These are phyloP conservation scores for Exocentrus adspersus DNA, from an alignment of 2,888 invertebrate genomes.

Conservation along the genomic window DNA sequence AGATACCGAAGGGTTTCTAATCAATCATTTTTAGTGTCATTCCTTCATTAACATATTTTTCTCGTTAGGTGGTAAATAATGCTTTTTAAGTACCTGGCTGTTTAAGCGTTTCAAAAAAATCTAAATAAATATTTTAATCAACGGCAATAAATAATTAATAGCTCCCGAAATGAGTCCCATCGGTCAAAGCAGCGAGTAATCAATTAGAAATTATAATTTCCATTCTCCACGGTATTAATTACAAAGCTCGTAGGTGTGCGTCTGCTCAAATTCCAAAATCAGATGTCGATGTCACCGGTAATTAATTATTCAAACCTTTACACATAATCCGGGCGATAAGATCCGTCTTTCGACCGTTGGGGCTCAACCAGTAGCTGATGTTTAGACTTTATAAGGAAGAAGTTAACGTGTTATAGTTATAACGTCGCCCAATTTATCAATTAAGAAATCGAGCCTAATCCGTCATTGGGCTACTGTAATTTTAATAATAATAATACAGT, in stretches of 20 bases:
- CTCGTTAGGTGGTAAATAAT: neutral
- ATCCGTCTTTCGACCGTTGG: slow-evolving; percentile 22
- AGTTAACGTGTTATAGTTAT: slow-evolving; percentile 44
- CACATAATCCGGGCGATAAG: slow-evolving; percentile 32
- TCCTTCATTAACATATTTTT: neutral
- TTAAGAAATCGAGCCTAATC: slow-evolving; percentile 50
- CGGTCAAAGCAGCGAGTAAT: slow-evolving; percentile 32
- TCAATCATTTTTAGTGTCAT: neutral
- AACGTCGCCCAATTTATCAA: slow-evolving; percentile 61
- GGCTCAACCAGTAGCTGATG: slow-evolving; percentile 35
- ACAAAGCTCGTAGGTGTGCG: slow-evolving; percentile 36
- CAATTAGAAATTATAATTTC: slow-evolving; percentile 38
- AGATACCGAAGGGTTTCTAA: neutral
- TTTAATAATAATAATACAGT: slow-evolving; percentile 62
- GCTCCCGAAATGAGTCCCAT: slow-evolving; percentile 33
- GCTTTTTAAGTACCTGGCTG: too few species aligned
- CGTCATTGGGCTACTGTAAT: slow-evolving; percentile 61
- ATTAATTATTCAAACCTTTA: slow-evolving; percentile 41
- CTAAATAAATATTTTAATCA: too few species aligned
- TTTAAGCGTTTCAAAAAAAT: neutral
- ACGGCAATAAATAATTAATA: slow-evolving; percentile 32
- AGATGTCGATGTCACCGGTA: slow-evolving; percentile 39
- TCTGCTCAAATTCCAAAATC: slow-evolving; percentile 34
- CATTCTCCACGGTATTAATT: slow-evolving; percentile 39
- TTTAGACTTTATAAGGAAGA: slow-evolving; percentile 37